Conservation (phyloP, 2,797 vertebrate species). For the Ceyx erithaca region DNA sequence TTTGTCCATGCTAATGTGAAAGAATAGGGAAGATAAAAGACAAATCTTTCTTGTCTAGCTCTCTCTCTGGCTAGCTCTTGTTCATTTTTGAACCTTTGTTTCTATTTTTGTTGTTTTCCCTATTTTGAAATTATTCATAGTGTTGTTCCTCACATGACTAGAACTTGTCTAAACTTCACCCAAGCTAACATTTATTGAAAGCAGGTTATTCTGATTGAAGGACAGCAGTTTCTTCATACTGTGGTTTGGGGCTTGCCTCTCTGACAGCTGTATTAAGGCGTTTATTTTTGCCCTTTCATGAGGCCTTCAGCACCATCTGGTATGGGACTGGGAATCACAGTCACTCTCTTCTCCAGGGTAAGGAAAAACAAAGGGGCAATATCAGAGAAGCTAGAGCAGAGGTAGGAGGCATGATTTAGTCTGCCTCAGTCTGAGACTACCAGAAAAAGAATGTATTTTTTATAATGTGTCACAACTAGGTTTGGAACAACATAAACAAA, state of each 20-base stretch:
- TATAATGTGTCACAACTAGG: conserved; percentile 54
- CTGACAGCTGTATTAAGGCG: conserved; percentile 22
- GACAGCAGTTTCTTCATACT: not conserved
- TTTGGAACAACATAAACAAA: conserved; percentile 63
- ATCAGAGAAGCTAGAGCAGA: conserved; percentile 17
- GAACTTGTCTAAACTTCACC: not conserved
- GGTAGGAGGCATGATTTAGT: conserved; percentile 43
- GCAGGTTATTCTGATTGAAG: conserved; percentile 56
- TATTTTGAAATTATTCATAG: conserved; percentile 12
- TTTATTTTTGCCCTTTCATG: conserved; percentile 32
- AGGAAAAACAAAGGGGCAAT: conserved; percentile 19
- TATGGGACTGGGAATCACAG: not conserved
- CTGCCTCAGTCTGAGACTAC: conserved; percentile 11
- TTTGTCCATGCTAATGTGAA: no score
- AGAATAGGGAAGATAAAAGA: no score
- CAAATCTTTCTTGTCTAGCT: no score
- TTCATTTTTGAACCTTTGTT: not conserved
- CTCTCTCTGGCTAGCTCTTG: not conserved
- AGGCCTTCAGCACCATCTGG: not conserved
- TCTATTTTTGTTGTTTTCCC: not conserved
- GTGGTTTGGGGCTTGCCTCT: not conserved
- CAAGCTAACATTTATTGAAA: conserved; percentile 26
- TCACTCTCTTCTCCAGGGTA: not conserved
- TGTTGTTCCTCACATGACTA: not conserved
- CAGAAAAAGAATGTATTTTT: conserved; percentile 64